Evolutionary conservation across 2,113 vertebrate species (phyloP).

Genomic region (Lichenostomus cassidix): DNA sequence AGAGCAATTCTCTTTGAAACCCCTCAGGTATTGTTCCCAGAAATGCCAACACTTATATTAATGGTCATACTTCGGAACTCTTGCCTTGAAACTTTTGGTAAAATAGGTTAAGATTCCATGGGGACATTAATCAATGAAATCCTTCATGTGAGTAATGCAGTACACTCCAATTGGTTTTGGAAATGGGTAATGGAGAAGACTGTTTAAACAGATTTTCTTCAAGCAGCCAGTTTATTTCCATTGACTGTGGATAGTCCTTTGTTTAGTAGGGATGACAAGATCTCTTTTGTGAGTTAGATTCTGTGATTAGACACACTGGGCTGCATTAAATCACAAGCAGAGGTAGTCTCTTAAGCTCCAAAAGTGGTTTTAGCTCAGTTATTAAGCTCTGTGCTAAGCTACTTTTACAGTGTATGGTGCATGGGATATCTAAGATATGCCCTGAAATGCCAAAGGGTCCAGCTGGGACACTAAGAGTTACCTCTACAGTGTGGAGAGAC

Average conservation of each 20-base stretch:
- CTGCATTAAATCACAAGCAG: slow-evolving; percentile 2
- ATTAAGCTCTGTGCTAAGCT: background rate
- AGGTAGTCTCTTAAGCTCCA: background rate
- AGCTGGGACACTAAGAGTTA: fast-evolving
- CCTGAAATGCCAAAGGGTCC: background rate
- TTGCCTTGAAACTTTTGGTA: background rate
- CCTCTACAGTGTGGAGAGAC: background rate
- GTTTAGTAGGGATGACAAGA: background rate
- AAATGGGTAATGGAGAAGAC: background rate
- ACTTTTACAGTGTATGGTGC: background rate
- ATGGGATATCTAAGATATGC: background rate
- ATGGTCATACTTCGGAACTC: background rate
- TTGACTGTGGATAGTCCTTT: slow-evolving; percentile 1
- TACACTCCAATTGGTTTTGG: background rate
- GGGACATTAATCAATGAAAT: background rate
- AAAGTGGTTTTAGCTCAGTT: background rate
- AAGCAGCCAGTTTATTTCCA: background rate
- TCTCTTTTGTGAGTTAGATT: slow-evolving; percentile 25
- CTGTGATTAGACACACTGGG: background rate
- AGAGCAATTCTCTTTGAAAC: background rate
- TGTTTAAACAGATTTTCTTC: background rate
- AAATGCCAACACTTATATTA: background rate
- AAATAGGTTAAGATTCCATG: background rate
- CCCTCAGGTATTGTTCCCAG: background rate
- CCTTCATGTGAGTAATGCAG: background rate